Percentiles rank a stretch among this genome's conserved stretches.
These are phyloP conservation scores for Drosophila buzzatii DNA, from an alignment of 2,888 invertebrate species.

Conservation along the genomic window DNA sequence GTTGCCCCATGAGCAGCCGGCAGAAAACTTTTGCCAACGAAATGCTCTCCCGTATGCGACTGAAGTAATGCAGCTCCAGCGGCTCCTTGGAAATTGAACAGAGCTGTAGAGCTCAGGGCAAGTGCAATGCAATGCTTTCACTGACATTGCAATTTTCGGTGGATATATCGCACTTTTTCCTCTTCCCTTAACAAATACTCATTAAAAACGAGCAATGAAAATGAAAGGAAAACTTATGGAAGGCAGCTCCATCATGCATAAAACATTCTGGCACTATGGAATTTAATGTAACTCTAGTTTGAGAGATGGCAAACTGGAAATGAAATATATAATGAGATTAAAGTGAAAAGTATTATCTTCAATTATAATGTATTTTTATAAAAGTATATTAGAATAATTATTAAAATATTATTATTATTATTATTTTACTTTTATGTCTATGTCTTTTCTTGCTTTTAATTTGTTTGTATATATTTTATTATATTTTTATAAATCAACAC, in stretches of 20 bases:
- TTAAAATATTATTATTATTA: not conserved
- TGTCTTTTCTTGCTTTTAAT: no score
- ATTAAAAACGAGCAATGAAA: conserved; percentile 7
- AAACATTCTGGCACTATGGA: not conserved
- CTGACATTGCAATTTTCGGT: conserved; percentile 38
- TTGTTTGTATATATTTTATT: not conserved
- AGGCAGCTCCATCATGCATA: conserved; percentile 1
- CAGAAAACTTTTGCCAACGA: conserved; percentile 57
- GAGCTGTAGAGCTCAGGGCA: conserved; percentile 7
- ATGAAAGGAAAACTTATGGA: conserved; percentile 9
- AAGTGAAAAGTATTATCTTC: no score
- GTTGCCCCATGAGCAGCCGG: conserved; percentile 72
- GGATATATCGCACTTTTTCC: conserved; percentile 17
- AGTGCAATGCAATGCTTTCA: conserved; percentile 27
- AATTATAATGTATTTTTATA: no score
- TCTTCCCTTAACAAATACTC: conserved; percentile 6
- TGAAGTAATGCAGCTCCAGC: conserved; percentile 20
- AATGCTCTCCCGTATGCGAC: conserved; percentile 32
- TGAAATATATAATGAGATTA: not conserved
- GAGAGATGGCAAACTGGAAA: not conserved
- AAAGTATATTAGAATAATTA: not conserved
- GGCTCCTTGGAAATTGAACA: conserved; percentile 8
- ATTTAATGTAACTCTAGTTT: not conserved
- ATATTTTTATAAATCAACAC: no score
- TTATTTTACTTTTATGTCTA: no score